A percentile compares a stretch with the other conserved stretches of the same genome.
These are phyloP conservation scores for Agrotis clavis DNA, from an alignment of 2,888 invertebrate species.

Conservation along the genomic window DNA sequence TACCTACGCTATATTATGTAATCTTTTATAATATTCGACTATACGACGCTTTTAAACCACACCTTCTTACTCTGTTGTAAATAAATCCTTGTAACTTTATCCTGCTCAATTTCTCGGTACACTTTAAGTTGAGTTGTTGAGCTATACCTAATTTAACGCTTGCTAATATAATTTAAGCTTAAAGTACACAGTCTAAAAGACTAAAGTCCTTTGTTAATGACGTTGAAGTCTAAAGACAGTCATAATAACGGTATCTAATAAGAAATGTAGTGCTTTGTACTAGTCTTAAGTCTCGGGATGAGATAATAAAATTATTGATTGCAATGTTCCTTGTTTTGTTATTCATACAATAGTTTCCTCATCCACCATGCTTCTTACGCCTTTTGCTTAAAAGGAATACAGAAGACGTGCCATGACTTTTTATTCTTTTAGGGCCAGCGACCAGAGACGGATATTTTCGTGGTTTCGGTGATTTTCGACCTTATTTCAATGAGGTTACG, in stretches of 20 bases:
- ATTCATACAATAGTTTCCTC: not conserved
- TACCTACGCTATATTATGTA: not conserved
- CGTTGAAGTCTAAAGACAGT: constrained; percentile 50
- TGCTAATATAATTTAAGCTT: constrained; percentile 54
- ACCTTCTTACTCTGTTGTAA: constrained; percentile 39
- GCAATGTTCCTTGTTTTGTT: constrained; percentile 32
- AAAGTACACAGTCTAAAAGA: constrained; percentile 67
- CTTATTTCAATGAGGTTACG: too few species aligned
- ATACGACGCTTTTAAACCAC: constrained; percentile 19
- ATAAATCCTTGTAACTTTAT: constrained; percentile 50
- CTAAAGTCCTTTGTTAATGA: constrained; percentile 48
- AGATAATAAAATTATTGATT: constrained; percentile 61
- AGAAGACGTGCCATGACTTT: not conserved
- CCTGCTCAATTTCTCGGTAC: constrained; percentile 28
- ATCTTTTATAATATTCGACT: constrained; percentile 25
- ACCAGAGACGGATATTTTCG: too few species aligned
- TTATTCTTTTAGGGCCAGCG: not conserved
- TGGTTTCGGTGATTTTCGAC: too few species aligned
- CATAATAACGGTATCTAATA: constrained; percentile 50
- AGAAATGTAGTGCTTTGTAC: constrained; percentile 62
- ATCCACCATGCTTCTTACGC: not conserved
- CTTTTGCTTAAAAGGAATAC: not conserved
- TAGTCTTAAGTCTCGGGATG: constrained; percentile 69
- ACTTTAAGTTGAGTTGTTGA: constrained; percentile 19
- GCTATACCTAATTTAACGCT: constrained; percentile 28